phyloP scores from a whole-genome alignment of 30 jellyfish, hydroid and myxozoan genomes.

The Pelagia noctiluca region DNA sequence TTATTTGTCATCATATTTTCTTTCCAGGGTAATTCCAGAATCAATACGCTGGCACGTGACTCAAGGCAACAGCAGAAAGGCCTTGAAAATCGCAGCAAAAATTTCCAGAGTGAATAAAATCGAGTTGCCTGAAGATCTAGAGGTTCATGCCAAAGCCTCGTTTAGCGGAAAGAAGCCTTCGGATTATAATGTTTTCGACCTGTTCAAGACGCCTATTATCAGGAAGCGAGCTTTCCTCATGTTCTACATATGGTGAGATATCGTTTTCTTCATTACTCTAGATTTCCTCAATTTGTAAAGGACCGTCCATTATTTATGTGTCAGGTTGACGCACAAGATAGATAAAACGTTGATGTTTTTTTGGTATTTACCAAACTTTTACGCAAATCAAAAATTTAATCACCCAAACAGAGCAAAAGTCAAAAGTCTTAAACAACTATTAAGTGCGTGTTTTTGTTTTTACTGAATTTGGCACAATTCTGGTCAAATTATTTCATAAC shows the following conservation, averaged over 20 bases:
- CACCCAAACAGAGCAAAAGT: no score
- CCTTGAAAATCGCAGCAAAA: slow-evolving; percentile 50
- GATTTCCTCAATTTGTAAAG: not conserved
- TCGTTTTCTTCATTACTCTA: not conserved
- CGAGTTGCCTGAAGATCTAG: slow-evolving; percentile 65
- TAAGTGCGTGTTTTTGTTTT: no score
- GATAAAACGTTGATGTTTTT: no score
- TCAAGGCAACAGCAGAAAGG: slow-evolving; percentile 70
- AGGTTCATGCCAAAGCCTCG: slow-evolving; percentile 47
- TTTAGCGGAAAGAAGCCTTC: slow-evolving; percentile 52
- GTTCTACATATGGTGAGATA: slow-evolving; percentile 85
- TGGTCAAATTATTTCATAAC: no score
- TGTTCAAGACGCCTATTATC: slow-evolving; percentile 57
- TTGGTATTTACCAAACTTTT: no score
- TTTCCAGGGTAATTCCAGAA: slow-evolving; percentile 80
- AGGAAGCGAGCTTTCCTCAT: slow-evolving; percentile 72
- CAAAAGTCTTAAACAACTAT: no score
- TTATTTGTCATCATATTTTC: not conserved
- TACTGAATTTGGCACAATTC: no score
- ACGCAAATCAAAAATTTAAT: no score
- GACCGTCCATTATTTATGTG: no score
- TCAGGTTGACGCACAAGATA: no score
- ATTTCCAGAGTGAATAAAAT: slow-evolving; percentile 60
- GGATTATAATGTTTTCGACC: slow-evolving; percentile 62
- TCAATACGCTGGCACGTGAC: slow-evolving; percentile 91